These are phyloP conservation scores for Autographa pulchrina DNA, from an alignment of 2,888 invertebrate genomes.

Conservation along the genomic window DNA sequence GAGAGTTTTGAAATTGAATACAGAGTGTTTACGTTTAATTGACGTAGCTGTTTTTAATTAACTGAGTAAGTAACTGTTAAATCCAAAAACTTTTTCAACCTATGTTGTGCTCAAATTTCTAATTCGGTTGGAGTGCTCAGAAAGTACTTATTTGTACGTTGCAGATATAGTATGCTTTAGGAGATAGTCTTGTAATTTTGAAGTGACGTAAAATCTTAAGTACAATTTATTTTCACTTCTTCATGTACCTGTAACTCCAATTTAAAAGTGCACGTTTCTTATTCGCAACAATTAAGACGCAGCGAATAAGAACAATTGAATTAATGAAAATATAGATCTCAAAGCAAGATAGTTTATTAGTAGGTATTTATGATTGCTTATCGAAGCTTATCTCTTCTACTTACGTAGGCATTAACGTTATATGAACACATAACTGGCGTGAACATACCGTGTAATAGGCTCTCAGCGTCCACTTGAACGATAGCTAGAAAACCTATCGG, in stretches of 20 bases:
- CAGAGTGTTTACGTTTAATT: not conserved
- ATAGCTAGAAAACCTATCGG: conserved; percentile 78
- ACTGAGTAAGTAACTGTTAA: not conserved
- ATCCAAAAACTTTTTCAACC: not conserved
- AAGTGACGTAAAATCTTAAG: too few species aligned
- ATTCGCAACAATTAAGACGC: not conserved
- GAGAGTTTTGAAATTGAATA: not conserved
- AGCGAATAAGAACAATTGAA: conserved; percentile 3
- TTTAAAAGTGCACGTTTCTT: not conserved
- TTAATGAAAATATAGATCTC: conserved; percentile 20
- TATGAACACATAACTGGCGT: conserved; percentile 62
- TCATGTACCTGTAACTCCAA: too few species aligned
- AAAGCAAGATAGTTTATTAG: conserved; percentile 18
- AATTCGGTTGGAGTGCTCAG: too few species aligned
- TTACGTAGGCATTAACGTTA: conserved; percentile 37
- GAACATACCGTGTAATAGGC: conserved; percentile 81
- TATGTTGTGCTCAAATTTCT: too few species aligned
- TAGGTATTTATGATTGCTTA: conserved; percentile 35
- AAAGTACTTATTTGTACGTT: too few species aligned
- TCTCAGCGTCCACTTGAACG: conserved; percentile 78
- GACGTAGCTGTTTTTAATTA: not conserved
- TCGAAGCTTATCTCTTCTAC: conserved; percentile 37
- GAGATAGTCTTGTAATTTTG: too few species aligned
- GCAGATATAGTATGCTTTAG: too few species aligned
- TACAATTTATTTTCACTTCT: too few species aligned